A percentile compares a stretch with the other conserved stretches of the same genome.
Evolutionary conservation across 1,140 invertebrate genomes (phyloP).

Genomic region (Drosophila subobscura): DNA sequence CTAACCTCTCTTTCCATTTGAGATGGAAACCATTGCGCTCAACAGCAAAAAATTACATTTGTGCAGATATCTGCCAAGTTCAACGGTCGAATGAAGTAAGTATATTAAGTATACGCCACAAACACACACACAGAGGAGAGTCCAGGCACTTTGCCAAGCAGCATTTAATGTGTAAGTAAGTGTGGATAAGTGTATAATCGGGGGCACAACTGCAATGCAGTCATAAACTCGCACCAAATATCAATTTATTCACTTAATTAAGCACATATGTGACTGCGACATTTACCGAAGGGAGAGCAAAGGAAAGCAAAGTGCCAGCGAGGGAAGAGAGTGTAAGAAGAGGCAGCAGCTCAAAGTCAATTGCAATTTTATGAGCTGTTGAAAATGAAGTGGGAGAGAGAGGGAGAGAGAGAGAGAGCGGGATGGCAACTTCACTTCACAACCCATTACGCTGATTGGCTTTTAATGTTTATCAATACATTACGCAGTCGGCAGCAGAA

Average conservation of each 20-base stretch:
- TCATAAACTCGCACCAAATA: constrained; percentile 78
- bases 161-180: constrained; percentile 21
- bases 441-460: constrained; percentile 79
- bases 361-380: constrained; percentile 81
- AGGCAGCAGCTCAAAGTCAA: constrained; percentile 68
- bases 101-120: too few relatives aligned
- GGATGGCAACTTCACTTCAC: constrained; percentile 58
- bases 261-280: constrained; percentile 78
- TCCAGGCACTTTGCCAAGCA: constrained; percentile 4
- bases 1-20: too few relatives aligned
- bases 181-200: constrained; percentile 52
- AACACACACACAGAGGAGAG: neutral
- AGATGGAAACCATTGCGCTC: too few relatives aligned
- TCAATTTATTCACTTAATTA: constrained; percentile 81
- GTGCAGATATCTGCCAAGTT: too few relatives aligned
- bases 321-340: neutral
- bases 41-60: too few relatives aligned
- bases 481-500: constrained; percentile 52
- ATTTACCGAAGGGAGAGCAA: constrained; percentile 48
- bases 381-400: constrained; percentile 66
- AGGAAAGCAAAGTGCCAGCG: neutral
- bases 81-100: too few relatives aligned
- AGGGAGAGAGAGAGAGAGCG: constrained; percentile 1
- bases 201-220: constrained; percentile 68
- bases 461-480: constrained; percentile 81